Conservation (phyloP, 2,888 invertebrate genomes). For the Zaprionus lineosus region DNA sequence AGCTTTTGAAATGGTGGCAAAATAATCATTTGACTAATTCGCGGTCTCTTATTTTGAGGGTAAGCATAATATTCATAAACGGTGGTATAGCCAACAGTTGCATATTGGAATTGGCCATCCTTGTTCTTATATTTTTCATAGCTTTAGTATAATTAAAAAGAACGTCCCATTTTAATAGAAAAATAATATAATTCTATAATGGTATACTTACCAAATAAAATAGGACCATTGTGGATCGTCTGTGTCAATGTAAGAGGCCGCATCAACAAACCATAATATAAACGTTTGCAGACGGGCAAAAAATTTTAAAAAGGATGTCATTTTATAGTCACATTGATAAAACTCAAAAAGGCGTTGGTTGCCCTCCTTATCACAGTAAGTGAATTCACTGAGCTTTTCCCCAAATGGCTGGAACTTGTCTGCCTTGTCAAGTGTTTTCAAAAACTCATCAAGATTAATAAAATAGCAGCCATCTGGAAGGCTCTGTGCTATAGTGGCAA, state of each 20-base stretch:
- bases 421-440: constrained; percentile 87
- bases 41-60: constrained; percentile 92
- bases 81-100: constrained; percentile 93
- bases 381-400: constrained; percentile 86
- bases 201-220: constrained; percentile 88
- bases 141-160: constrained; percentile 81
- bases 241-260: constrained; percentile 95
- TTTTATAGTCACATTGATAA: constrained; percentile 89
- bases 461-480: constrained; percentile 87
- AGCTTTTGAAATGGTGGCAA: constrained; percentile 95
- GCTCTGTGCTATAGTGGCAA: constrained; percentile 87
- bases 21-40: constrained; percentile 96
- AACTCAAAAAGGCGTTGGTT: constrained; percentile 88
- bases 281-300: constrained; percentile 95
- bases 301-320: constrained; percentile 89
- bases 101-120: constrained; percentile 86
- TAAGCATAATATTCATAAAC: constrained; percentile 98
- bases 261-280: constrained; percentile 97
- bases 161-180: neutral
- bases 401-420: constrained; percentile 91
- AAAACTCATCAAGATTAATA: constrained; percentile 89
- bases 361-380: constrained; percentile 75
- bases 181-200: neutral
- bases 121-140: constrained; percentile 88
- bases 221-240: constrained; percentile 96